A percentile compares a stretch with the other conserved stretches of the same genome.
These are phyloP conservation scores for Rhea americana DNA, from an alignment of 2,113 vertebrate species.

Conservation along the genomic window DNA sequence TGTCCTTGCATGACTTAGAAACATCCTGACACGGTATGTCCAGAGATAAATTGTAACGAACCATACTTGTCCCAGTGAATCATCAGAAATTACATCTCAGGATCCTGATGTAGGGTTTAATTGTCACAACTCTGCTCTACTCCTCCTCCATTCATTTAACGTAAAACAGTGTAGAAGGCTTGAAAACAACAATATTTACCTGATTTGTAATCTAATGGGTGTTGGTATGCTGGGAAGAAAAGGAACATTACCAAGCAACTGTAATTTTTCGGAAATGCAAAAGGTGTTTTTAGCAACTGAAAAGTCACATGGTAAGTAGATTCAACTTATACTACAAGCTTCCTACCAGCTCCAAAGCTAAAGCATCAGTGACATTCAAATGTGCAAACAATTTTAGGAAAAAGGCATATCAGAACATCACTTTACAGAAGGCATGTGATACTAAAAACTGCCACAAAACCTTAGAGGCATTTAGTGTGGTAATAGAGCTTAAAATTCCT, in stretches of 20 bases:
- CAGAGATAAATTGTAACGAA: background rate
- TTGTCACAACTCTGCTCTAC: background rate
- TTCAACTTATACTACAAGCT: background rate
- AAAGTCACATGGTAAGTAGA: background rate
- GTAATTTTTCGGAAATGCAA: background rate
- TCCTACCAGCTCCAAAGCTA: background rate
- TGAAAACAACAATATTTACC: background rate
- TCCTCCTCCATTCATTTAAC: background rate
- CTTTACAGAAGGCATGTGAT: background rate
- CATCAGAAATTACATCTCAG: background rate
- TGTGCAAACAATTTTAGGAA: background rate
- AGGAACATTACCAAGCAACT: background rate
- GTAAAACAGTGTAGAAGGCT: background rate
- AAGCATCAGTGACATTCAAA: background rate
- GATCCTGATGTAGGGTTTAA: background rate
- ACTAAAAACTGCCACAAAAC: background rate
- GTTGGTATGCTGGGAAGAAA: background rate
- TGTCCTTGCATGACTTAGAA: background rate
- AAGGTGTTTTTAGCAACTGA: background rate
- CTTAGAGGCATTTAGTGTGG: background rate
- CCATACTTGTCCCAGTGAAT: background rate
- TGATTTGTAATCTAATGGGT: background rate
- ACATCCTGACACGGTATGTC: fast-evolving
- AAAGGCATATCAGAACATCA: background rate
- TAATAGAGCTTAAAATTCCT: background rate